Evolutionary conservation across 2,113 vertebrate genomes (phyloP).

Genomic region (Urocolius indicus): DNA sequence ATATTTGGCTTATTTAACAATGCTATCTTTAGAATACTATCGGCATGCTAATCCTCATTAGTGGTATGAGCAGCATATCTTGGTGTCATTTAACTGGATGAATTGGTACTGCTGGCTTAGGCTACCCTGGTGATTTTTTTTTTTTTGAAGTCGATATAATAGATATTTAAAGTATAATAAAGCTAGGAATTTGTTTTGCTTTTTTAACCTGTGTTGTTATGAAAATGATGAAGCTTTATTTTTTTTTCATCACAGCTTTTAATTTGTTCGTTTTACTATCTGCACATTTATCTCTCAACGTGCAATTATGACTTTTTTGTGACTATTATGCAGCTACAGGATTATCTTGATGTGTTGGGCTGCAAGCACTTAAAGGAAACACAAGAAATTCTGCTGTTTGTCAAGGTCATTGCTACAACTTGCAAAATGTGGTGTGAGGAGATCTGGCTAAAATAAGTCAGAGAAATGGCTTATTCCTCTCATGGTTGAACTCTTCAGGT

Average conservation of each 20-base stretch:
- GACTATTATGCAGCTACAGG: not conserved
- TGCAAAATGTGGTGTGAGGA: slow-evolving; percentile 55
- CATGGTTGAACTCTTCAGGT: not conserved
- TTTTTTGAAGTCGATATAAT: not conserved
- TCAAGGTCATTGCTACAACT: slow-evolving; percentile 36
- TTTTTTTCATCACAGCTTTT: not conserved
- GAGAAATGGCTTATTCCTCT: not conserved
- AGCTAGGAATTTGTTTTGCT: not conserved
- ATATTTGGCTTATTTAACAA: slow-evolving; percentile 72
- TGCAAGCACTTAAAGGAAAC: slow-evolving; percentile 33
- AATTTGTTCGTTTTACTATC: not conserved
- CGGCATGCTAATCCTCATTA: slow-evolving; percentile 69
- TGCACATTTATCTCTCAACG: not conserved
- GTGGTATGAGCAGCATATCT: slow-evolving; percentile 56
- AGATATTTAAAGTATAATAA: not conserved
- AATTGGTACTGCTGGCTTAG: slow-evolving; percentile 13
- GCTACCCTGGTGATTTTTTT: not conserved
- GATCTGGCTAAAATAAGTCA: slow-evolving; percentile 53
- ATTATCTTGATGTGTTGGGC: slow-evolving; percentile 43
- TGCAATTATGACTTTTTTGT: not conserved
- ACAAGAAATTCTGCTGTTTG: slow-evolving; percentile 55
- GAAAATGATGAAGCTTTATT: not conserved
- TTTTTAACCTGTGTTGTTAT: not conserved
- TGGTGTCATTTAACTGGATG: slow-evolving; percentile 65
- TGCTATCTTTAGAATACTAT: slow-evolving; percentile 67